A percentile compares a stretch with the other conserved stretches of the same genome.
phyloP scores from a whole-genome alignment of 2,888 invertebrate species.

The Tetragonula carbonaria region DNA sequence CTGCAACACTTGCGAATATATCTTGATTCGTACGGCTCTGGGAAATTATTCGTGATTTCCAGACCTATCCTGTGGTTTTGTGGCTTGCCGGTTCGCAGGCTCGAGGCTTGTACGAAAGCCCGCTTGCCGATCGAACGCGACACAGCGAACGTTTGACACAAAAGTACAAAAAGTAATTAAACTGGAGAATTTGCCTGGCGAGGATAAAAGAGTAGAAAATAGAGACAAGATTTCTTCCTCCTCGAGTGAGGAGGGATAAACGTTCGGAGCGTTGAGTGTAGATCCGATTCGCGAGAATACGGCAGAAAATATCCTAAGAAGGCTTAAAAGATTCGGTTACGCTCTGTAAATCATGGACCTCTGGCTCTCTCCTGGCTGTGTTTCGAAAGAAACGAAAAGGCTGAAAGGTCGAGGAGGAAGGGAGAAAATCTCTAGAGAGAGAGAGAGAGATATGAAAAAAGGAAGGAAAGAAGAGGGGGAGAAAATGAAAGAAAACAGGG shows the following conservation, averaged over 20 bases:
- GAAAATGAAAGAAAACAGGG: not conserved
- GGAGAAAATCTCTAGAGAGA: not conserved
- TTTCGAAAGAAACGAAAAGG: conserved; percentile 18
- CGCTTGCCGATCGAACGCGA: too few species aligned
- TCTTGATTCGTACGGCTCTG: not conserved
- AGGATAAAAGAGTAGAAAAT: too few species aligned
- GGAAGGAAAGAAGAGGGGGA: not conserved
- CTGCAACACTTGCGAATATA: not conserved
- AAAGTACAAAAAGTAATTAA: too few species aligned
- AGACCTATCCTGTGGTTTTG: not conserved
- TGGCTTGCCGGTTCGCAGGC: not conserved
- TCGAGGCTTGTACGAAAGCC: not conserved
- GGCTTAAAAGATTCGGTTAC: conserved; percentile 28
- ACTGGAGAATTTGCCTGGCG: too few species aligned
- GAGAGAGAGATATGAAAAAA: not conserved
- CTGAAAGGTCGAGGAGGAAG: not conserved
- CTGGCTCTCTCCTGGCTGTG: conserved; percentile 30
- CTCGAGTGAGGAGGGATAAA: too few species aligned
- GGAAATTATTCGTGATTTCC: not conserved
- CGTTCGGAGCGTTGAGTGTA: not conserved
- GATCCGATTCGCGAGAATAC: conserved; percentile 52
- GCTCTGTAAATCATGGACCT: conserved; percentile 24
- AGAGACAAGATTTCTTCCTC: too few species aligned
- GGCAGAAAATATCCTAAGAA: conserved; percentile 51
- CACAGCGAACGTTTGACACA: too few species aligned